phyloP scores from a whole-genome alignment of 2,888 invertebrate species.

The Nysson spinosus region DNA sequence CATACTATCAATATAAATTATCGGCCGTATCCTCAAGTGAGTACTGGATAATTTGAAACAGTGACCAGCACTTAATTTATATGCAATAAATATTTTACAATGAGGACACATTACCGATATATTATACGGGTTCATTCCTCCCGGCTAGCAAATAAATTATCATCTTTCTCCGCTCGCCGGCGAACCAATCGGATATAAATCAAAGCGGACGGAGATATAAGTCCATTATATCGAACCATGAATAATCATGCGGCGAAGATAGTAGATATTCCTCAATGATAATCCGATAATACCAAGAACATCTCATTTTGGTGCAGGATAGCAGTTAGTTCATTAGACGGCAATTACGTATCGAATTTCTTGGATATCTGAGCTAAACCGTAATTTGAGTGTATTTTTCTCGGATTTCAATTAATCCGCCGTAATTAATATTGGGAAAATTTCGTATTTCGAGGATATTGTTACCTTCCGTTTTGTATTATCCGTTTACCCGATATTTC shows the following conservation, averaged over 20 bases:
- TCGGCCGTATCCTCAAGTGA: no score
- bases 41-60: no score
- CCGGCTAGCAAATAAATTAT: constrained; percentile 2
- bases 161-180: constrained; percentile 6
- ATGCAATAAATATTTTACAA: no score
- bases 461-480: no score
- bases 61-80: no score
- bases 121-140: not conserved
- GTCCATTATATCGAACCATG: constrained; percentile 23
- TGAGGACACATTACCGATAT: not conserved
- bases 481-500: no score
- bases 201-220: constrained; percentile 34
- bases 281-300: constrained; percentile 39
- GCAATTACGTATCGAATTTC: constrained; percentile 38
- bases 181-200: constrained; percentile 38
- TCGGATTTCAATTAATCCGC: constrained; percentile 40
- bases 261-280: constrained; percentile 45
- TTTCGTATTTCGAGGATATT: no score
- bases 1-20: no score
- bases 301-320: constrained; percentile 38
- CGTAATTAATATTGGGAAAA: not conserved
- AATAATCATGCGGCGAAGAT: constrained; percentile 53
- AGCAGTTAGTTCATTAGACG: constrained; percentile 52
- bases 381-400: constrained; percentile 18
- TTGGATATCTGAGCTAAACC: constrained; percentile 13